Evolutionary conservation across 1,140 invertebrate species (phyloP).

Genomic region (Leptonema lineaticorne): DNA sequence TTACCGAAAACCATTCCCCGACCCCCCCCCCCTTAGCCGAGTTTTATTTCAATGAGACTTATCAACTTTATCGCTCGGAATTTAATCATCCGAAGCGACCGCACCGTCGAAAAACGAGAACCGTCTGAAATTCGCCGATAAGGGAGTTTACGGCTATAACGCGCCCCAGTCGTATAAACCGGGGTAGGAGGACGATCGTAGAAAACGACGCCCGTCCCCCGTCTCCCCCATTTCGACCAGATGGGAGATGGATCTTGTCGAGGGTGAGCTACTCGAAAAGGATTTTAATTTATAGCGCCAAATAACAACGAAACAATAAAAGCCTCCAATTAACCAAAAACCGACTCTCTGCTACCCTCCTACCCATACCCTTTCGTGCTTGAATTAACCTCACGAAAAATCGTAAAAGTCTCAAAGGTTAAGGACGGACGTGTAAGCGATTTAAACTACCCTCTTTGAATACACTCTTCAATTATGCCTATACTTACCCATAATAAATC

Average conservation of each 20-base stretch:
- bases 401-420: neutral
- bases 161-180: no score
- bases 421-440: neutral
- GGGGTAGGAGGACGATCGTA: no score
- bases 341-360: no score
- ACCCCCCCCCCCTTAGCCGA: neutral
- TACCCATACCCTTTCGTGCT: no score
- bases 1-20: neutral
- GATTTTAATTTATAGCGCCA: slow-evolving; percentile 9
- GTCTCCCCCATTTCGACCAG: neutral
- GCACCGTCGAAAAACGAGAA: neutral
- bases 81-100: slow-evolving; percentile 20
- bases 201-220: no score
- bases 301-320: slow-evolving; percentile 13
- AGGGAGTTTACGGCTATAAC: slow-evolving; percentile 11
- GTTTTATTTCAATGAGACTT: slow-evolving; percentile 39
- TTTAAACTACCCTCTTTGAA: no score
- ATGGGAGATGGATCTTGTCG: no score
- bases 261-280: neutral
- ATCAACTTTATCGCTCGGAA: slow-evolving; percentile 26
- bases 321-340: neutral
- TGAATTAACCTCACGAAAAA: neutral
- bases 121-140: slow-evolving; percentile 19
- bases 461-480: no score
- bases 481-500: no score